Evolutionary conservation across 2,113 vertebrate genomes (phyloP), one percentile per base, ranked within the genome.

Genomic region (Myocastor coypus): DNA sequence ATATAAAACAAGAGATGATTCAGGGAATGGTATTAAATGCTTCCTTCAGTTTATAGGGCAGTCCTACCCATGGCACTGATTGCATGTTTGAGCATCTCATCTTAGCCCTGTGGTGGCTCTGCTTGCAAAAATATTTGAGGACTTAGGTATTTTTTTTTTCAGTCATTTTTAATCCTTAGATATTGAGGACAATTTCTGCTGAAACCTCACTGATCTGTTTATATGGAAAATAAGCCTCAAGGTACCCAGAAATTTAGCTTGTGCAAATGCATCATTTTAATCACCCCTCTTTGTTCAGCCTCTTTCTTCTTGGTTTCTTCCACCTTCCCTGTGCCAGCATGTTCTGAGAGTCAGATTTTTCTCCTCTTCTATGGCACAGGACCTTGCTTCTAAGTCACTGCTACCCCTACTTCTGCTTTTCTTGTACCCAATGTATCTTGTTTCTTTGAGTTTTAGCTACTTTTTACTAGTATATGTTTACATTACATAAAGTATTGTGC

Each of bases 261-360:
- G 59, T 83, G 42, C 14, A 37, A 9, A 55, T 28, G 6, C 32
- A 78, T 68, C 2, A 26, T 68, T 84, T 52, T 3, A 37, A 46
- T 87, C 26, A 34, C n/a, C 71, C 83, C 34, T 71, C 9, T 73
- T 42, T 42, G 73, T 46, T 40, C 69, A 73, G 1, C 78, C 24
- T 71, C 24, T 75, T 75, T 75, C 37, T 77, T 73, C 17, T 22
- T 19, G 20, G 20, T 37, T 19, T 87, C 3, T 28, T 89, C 32
- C 37, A 3, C 57, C 24, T 84, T 81, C 20, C 10, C 7, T 19
- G 0, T 0, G 4, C 16, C n/a, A 63, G 73, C 6, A 19, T 0
- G 32, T 52, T 26, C 83, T 42, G 61, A 75, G 83, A 63, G 32
- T 61, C 63, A 50, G 26, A 34, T 46, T 19, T 11, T 77, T 78